A percentile compares a stretch with the other conserved stretches of the same genome.
phyloP scores from a whole-genome alignment of 2,797 vertebrate species.

The Galaxias olidus region DNA sequence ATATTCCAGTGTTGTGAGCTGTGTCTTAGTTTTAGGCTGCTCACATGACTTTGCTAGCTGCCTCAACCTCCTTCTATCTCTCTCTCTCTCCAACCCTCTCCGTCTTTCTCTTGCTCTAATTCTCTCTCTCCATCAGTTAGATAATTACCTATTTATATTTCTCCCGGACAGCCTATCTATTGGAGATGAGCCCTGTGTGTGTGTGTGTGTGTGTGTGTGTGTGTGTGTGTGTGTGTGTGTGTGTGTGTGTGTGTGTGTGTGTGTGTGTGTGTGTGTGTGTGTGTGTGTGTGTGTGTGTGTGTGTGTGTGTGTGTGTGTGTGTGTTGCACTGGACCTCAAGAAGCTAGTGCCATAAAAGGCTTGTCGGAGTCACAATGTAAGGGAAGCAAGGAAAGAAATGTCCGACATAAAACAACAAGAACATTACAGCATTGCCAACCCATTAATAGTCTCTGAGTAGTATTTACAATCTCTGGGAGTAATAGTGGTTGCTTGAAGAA shows the following conservation, averaged over 20 bases:
- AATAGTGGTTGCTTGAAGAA: too few species aligned
- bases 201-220: constrained; percentile 6
- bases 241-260: constrained; percentile 8
- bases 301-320: constrained; percentile 8
- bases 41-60: constrained; percentile 39
- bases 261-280: not conserved
- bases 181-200: constrained; percentile 27
- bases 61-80: constrained; percentile 18
- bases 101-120: not conserved
- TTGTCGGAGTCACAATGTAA: constrained; percentile 22
- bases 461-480: too few species aligned
- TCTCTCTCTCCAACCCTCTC: not conserved
- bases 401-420: constrained; percentile 36
- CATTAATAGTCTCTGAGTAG: too few species aligned
- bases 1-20: constrained; percentile 60
- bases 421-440: constrained; percentile 8
- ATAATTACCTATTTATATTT: constrained; percentile 74
- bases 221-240: constrained; percentile 19
- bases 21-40: constrained; percentile 50
- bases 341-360: not conserved
- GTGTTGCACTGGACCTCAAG: not conserved
- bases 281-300: constrained; percentile 7
- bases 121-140: constrained; percentile 36
- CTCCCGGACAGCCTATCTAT: constrained; percentile 54
- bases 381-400: constrained; percentile 11